Conservation (phyloP, 2,888 invertebrate genomes). For the Polydrusus cervinus region DNA sequence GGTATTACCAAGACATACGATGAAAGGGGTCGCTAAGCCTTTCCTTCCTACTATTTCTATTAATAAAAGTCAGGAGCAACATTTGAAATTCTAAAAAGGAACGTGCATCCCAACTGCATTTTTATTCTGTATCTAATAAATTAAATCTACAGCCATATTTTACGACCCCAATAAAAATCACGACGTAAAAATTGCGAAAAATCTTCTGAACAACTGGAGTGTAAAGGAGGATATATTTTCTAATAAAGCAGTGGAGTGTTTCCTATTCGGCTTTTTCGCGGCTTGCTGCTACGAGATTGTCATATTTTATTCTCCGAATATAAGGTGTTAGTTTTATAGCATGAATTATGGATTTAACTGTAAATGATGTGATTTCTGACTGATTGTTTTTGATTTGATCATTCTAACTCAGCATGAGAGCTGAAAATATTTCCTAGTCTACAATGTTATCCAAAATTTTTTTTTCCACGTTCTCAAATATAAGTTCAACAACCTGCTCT, state of each 20-base stretch:
- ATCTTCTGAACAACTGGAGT: conserved; percentile 35
- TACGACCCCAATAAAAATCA: conserved; percentile 35
- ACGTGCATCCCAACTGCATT: conserved; percentile 8
- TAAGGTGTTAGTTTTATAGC: conserved; percentile 32
- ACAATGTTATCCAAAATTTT: no score
- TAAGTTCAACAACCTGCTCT: no score
- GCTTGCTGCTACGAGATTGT: conserved; percentile 39
- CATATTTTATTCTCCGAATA: conserved; percentile 38
- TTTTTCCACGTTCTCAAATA: no score
- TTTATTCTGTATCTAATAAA: conserved; percentile 21
- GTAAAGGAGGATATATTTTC: conserved; percentile 39
- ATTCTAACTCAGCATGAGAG: not conserved
- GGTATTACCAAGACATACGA: no score
- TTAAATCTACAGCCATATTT: conserved; percentile 18
- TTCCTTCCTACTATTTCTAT: no score
- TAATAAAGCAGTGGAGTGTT: conserved; percentile 45
- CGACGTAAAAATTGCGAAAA: conserved; percentile 38
- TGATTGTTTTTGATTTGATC: conserved; percentile 20
- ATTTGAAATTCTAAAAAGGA: not conserved
- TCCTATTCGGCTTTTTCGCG: conserved; percentile 45
- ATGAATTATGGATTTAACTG: conserved; percentile 37
- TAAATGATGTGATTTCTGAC: conserved; percentile 29
- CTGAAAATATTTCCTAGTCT: no score
- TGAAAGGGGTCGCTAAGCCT: no score
- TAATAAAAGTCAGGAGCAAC: no score